A percentile compares a stretch with the other conserved stretches of the same genome.
Evolutionary conservation across 2,113 vertebrate genomes (phyloP).

Genomic region (Cephalopterus ornatus): DNA sequence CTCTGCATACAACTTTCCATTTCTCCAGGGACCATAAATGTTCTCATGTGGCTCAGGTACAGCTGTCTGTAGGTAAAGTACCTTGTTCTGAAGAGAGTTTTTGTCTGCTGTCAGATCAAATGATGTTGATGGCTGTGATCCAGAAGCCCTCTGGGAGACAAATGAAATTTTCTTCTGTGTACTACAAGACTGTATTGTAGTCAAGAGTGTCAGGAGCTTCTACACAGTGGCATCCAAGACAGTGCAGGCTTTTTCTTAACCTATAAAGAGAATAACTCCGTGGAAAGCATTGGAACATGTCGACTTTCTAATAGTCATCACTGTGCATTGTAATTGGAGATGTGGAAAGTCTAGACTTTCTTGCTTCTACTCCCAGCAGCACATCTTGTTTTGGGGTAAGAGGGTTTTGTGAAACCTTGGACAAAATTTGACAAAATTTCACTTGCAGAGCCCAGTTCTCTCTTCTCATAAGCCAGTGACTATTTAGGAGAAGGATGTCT

Average conservation of each 20-base stretch:
- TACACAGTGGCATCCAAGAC: not conserved
- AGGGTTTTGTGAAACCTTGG: not conserved
- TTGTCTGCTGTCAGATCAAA: constrained; percentile 9
- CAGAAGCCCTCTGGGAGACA: not conserved
- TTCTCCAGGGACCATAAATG: not conserved
- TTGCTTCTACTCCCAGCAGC: not conserved
- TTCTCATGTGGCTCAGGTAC: not conserved
- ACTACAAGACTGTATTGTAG: not conserved
- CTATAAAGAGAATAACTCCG: not conserved
- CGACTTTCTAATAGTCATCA: not conserved
- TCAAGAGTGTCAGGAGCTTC: not conserved
- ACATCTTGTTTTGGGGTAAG: not conserved
- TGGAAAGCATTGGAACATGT: not conserved
- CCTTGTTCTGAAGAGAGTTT: not conserved
- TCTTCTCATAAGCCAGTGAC: not conserved
- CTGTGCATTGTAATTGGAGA: not conserved
- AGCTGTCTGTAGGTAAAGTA: not conserved
- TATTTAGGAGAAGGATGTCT: not conserved
- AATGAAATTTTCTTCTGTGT: not conserved
- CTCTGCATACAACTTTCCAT: not conserved
- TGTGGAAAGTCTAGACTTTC: not conserved
- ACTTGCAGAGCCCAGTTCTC: not conserved
- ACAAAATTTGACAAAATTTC: not conserved
- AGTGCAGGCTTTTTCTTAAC: not conserved
- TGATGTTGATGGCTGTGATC: not conserved